These are phyloP conservation scores for Drosophila maculinotata DNA, from an alignment of 2,888 invertebrate species.

Conservation along the genomic window DNA sequence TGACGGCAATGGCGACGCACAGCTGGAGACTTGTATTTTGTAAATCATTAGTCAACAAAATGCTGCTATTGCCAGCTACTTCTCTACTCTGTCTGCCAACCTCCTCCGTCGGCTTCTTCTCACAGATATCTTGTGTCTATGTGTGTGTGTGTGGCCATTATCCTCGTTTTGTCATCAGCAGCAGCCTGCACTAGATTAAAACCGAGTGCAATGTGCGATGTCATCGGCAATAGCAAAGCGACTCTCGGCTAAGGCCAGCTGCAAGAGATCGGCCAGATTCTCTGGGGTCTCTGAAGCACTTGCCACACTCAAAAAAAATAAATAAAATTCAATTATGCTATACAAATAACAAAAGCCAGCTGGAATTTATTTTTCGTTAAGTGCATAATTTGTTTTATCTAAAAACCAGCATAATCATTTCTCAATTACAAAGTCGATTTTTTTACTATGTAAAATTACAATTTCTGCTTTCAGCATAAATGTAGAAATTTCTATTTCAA, in stretches of 20 bases:
- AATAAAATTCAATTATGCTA: too few species aligned
- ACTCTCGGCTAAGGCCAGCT: conserved; percentile 1
- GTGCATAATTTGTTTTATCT: too few species aligned
- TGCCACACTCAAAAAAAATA: too few species aligned
- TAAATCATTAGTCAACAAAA: conserved; percentile 77
- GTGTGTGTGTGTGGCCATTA: conserved; percentile 37
- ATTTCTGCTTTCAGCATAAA: too few species aligned
- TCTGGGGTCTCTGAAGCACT: conserved; percentile 6
- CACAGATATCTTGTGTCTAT: conserved; percentile 22
- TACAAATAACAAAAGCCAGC: too few species aligned
- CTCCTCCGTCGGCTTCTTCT: neutral
- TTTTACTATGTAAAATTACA: too few species aligned
- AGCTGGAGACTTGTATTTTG: conserved; percentile 74
- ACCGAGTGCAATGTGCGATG: conserved; percentile 65
- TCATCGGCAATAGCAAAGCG: conserved; percentile 65
- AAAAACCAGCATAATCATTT: too few species aligned
- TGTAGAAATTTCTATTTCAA: too few species aligned
- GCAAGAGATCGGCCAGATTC: too few species aligned
- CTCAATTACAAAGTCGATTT: too few species aligned
- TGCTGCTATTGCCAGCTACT: conserved; percentile 22
- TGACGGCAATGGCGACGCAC: conserved; percentile 58
- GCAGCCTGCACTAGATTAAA: conserved; percentile 60
- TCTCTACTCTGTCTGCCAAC: neutral
- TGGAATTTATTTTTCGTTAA: too few species aligned
- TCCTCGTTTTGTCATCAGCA: conserved; percentile 60